These are phyloP conservation scores for Mylabris phalerata DNA, from an alignment of 1,140 invertebrate species.

Conservation along the genomic window DNA sequence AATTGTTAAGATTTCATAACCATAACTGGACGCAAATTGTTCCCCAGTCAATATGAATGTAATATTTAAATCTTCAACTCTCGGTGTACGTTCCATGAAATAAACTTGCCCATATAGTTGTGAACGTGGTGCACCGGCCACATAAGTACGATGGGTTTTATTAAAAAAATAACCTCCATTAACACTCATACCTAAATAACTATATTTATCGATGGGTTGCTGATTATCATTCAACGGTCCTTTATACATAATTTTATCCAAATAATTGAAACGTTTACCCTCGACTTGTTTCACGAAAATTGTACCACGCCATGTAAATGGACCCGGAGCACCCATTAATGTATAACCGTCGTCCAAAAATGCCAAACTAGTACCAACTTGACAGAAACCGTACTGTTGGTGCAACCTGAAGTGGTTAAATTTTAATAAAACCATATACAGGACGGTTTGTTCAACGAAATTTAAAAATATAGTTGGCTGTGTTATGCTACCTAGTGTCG, in stretches of 20 bases:
- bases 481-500: too few species aligned
- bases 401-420: constrained; percentile 56
- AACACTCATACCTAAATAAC: constrained; percentile 86
- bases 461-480: too few species aligned
- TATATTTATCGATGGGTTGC: constrained; percentile 80
- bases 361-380: constrained; percentile 82
- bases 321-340: constrained; percentile 78
- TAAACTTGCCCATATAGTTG: constrained; percentile 81
- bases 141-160: constrained; percentile 57
- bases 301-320: constrained; percentile 82
- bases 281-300: constrained; percentile 71
- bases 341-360: constrained; percentile 72
- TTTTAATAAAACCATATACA: background rate
- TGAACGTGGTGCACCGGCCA: constrained; percentile 78
- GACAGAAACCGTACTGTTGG: constrained; percentile 85
- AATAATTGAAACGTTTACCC: constrained; percentile 59
- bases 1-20: constrained; percentile 75
- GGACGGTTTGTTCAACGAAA: too few species aligned
- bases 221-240: constrained; percentile 58
- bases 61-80: constrained; percentile 53
- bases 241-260: constrained; percentile 74
- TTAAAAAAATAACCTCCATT: constrained; percentile 71
- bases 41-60: constrained; percentile 66
- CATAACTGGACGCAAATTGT: constrained; percentile 83
- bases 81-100: constrained; percentile 60